phyloP scores from a whole-genome alignment of 2,888 invertebrate species.

The Orchesella flavescens region DNA sequence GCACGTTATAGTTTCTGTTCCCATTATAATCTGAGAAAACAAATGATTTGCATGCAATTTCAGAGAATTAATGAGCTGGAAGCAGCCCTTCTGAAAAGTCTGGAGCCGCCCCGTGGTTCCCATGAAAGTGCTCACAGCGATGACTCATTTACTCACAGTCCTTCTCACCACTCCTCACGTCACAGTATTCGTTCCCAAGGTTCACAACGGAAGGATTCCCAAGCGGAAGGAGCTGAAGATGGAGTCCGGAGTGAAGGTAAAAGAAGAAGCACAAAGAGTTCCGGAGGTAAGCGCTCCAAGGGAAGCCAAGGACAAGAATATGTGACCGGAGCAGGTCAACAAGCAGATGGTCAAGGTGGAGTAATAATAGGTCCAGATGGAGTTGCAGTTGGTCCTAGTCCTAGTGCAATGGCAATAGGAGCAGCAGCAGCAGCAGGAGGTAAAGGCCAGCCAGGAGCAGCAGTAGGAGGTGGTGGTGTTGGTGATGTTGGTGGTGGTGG shows the following conservation, averaged over 20 bases:
- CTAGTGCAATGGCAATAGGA: no score
- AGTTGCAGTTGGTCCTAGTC: not conserved
- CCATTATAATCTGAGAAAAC: not conserved
- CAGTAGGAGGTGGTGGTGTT: no score
- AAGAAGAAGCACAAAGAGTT: no score
- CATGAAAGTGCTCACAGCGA: not conserved
- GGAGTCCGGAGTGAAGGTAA: not conserved
- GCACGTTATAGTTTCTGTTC: not conserved
- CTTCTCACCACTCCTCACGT: not conserved
- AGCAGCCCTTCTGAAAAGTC: conserved; percentile 36
- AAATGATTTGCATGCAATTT: not conserved
- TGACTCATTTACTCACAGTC: not conserved
- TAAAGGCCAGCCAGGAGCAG: not conserved
- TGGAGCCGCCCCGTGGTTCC: conserved; percentile 17
- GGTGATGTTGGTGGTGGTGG: no score
- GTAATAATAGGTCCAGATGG: not conserved
- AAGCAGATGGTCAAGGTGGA: not conserved
- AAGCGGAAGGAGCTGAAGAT: conserved; percentile 1
- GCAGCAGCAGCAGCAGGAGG: not conserved
- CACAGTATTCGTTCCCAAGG: not conserved
- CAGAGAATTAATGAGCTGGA: conserved; percentile 55
- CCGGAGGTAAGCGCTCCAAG: no score
- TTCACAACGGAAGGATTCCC: not conserved
- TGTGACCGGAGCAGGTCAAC: not conserved
- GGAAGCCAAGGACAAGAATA: no score